Conservation (phyloP, 2,113 vertebrate species). For the Rhea americana region DNA sequence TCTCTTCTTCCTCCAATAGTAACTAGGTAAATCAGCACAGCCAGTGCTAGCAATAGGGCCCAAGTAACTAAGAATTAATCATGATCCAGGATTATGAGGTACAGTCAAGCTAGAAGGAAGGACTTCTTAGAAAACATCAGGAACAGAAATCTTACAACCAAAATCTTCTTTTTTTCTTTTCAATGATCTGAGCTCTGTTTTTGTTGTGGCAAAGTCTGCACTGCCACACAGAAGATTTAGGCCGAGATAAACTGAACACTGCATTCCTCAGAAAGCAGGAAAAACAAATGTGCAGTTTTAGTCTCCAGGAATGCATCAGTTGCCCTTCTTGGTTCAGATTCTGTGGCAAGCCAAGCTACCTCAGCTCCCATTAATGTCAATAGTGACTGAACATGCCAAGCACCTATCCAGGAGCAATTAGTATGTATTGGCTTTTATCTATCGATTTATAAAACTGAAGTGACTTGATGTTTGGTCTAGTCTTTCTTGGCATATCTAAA, state of each 20-base stretch:
- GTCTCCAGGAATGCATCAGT: neutral
- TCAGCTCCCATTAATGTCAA: neutral
- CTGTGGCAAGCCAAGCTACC: neutral
- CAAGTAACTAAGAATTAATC: neutral
- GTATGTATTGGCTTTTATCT: neutral
- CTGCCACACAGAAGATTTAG: neutral
- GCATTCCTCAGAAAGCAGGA: neutral
- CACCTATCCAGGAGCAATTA: neutral
- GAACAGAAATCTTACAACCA: neutral
- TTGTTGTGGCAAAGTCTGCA: neutral
- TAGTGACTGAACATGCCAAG: neutral
- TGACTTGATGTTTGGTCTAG: neutral
- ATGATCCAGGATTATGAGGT: neutral
- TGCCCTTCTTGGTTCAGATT: neutral
- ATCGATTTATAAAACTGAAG: neutral
- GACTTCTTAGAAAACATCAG: neutral
- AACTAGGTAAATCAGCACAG: neutral
- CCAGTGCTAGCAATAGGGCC: neutral
- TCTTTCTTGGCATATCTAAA: neutral
- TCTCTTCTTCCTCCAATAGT: neutral
- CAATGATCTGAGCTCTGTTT: neutral
- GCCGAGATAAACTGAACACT: fast-evolving
- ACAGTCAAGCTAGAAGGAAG: neutral
- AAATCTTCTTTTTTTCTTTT: neutral
- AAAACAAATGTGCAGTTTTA: neutral